Base-by-base conservation (phyloP, 2,797 vertebrate species). In the Macropodus opercularis region DNA sequence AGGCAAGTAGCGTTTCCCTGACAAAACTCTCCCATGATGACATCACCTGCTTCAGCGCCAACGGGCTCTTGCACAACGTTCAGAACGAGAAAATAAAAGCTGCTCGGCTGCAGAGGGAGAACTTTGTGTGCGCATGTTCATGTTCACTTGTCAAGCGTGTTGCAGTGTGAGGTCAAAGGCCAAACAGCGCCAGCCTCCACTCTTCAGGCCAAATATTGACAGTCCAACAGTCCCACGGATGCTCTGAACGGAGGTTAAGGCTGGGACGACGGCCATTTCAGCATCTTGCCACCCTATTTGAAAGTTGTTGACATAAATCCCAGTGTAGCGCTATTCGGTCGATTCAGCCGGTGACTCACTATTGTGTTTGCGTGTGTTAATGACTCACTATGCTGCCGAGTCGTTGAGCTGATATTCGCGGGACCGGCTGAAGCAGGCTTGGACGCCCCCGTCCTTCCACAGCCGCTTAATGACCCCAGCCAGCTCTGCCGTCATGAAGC, bases 341-440 rank as follows among this genome's bases (percentile, higher is more conserved):
- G 41, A 55, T 35, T 50, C 51, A 43, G 35, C 0, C 2, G 19
- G n/a, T 78, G 81, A 86, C 42, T 70, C 74, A 83, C 3, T 10
- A 4, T 1, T 46, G 19, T 29, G 47, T 52, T 15, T 51, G 58
- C 49, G 31, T 29, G 39, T 35, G 15, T 11, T n/a, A 13, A 51
- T 56, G 67, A 90, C 97, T 95, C 90, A 99, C 97, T 99, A 99
- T 57, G 97, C 96, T 23, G 97, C 97, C 6, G 97, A 99, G 83
- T 99, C 97, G 84, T 98, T 99, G 69, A 99, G 95, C 85, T 99
- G 97, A 85, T 99, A 99, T 63, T 99, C 97, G 41, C 97, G 94
- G 50, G 97, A 99, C 85, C 97, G 94, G 84, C 93, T 93, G 91
- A 99, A 98, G 87, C 97, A 98, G 69, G 95, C 94, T 67, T 98